Evolutionary conservation across 2,113 vertebrate genomes (phyloP).

Genomic region (Rhabdornis inornatus): DNA sequence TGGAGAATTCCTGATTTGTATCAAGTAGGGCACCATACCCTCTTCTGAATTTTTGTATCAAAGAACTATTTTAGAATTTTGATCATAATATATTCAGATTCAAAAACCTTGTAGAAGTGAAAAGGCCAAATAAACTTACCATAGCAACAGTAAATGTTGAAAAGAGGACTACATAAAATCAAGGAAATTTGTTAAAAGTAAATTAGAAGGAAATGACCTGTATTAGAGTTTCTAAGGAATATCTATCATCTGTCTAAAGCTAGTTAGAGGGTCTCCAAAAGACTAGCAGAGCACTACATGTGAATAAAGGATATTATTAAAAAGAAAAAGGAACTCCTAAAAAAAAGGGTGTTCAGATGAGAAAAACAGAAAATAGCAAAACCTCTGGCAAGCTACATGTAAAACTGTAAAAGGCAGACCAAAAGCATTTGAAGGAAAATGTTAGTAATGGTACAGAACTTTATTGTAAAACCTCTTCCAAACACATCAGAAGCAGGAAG

Average conservation of each 20-base stretch:
- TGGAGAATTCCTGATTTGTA: not conserved
- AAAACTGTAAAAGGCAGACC: not conserved
- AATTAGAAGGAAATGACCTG: not conserved
- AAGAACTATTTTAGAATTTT: not conserved
- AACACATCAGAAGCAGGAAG: not conserved
- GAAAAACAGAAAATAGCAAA: constrained; percentile 42
- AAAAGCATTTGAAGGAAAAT: constrained; percentile 20
- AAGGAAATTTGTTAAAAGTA: not conserved
- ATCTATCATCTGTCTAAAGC: not conserved
- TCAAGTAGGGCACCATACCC: not conserved
- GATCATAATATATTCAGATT: not conserved
- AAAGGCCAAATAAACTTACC: not conserved
- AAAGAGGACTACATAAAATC: not conserved
- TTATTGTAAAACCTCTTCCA: constrained; percentile 23
- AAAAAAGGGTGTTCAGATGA: not conserved
- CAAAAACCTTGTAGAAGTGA: not conserved
- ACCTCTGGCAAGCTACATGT: not conserved
- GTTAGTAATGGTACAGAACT: constrained; percentile 1
- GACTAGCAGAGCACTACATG: not conserved
- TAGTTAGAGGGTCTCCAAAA: not conserved
- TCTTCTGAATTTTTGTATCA: not conserved
- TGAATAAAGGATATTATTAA: not conserved
- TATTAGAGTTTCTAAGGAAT: not conserved
- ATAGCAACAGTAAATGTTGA: not conserved
- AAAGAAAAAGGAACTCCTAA: not conserved